Evolutionary conservation across 2,797 vertebrate species (phyloP), one percentile per base, ranked within the genome.

Genomic region (Gadopsis marmoratus): DNA sequence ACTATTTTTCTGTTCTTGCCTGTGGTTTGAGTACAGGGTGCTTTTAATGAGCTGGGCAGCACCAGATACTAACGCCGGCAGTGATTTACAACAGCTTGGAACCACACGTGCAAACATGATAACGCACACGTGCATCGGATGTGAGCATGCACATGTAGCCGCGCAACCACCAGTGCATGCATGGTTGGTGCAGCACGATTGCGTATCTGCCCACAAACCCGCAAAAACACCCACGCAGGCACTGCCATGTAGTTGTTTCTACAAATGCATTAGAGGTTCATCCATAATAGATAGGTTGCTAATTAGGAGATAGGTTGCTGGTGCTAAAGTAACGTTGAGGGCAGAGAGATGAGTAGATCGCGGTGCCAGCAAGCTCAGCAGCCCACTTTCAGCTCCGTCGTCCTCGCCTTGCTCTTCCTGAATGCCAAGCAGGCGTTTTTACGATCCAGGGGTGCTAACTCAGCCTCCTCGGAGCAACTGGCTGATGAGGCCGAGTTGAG

Each of bases 281-380:
- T 94, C 81, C 85, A 94, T 94, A 89, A 93, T 90, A 78, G 81
- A 93, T 89, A 23, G 70, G 75, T 73, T 82, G 68, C 92, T 91
- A 91, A 93, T 94, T 92, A 91, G 73, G 60, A 82, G 81, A 79
- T 79, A 81, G 82, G 87, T 91, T 85, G 61, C 83, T 58, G 81
- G 82, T 85, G 87, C 85, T 86, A 69, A 86, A 85, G 84, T 84
- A 81, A 88, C 69, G 84, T 80, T 68, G 74, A 82, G 66, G 78
- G 65, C 70, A 81, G 70, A 80, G 68, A 81, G 71, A 82, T 37
- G 75, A 81, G 83, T 35, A 63, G 63, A 65, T 77, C 2, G 17
- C 53, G 63, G 66, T 79, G 82, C 84, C 82, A 85, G 74, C 74
- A 5, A 61, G 62, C 65, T 84, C 77, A 79, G 83, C 74, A 74